Conservation (phyloP, 2,797 vertebrate genomes). For the Momotus momota region DNA sequence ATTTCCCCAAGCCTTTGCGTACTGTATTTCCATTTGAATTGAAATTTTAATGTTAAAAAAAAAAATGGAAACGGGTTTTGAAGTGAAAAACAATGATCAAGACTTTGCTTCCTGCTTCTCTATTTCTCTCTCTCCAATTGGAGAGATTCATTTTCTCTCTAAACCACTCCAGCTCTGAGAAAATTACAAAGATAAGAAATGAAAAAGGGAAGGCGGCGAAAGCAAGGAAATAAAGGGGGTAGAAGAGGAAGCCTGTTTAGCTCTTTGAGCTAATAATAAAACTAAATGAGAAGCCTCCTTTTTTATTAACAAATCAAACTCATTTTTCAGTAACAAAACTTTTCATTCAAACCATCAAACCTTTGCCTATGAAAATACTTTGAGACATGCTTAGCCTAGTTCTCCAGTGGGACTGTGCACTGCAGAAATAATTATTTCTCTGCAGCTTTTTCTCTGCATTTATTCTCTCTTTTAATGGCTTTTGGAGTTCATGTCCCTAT, state of each 20-base stretch:
- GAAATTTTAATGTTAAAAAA: constrained; percentile 14
- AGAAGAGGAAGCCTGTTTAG: background rate
- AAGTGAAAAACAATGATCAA: background rate
- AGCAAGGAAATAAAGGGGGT: background rate
- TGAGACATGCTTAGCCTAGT: background rate
- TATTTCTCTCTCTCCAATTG: background rate
- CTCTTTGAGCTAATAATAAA: constrained; percentile 17
- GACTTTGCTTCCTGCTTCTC: background rate
- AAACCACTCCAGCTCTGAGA: background rate
- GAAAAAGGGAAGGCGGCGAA: background rate
- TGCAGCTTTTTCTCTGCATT: background rate
- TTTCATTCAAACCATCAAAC: background rate
- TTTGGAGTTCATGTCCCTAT: background rate
- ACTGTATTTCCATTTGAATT: background rate
- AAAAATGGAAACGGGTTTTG: background rate
- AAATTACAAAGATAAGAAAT: constrained; percentile 27
- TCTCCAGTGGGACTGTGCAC: background rate
- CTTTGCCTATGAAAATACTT: background rate
- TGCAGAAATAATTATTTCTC: constrained; percentile 7
- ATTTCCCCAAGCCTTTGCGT: background rate
- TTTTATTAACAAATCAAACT: constrained; percentile 19
- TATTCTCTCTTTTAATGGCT: background rate
- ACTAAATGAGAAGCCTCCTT: background rate
- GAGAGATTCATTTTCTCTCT: background rate
- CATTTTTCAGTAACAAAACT: constrained; percentile 3